phyloP scores from a whole-genome alignment of 2,888 invertebrate genomes.

The Tetrapedia diversipes region DNA sequence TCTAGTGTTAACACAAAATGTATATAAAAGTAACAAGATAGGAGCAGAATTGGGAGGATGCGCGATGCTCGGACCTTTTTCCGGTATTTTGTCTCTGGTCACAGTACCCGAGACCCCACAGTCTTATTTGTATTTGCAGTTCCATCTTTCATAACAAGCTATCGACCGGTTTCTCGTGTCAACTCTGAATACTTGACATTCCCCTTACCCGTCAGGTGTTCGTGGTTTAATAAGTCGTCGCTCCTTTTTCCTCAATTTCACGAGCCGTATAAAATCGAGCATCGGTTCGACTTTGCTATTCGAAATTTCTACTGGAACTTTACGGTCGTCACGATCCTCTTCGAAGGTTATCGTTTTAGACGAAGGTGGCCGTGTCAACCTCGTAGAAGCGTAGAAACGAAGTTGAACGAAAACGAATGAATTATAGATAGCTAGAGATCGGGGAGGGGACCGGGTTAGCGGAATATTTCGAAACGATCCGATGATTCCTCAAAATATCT shows the following conservation, averaged over 20 bases:
- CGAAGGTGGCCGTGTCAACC: background rate
- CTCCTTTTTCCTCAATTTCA: background rate
- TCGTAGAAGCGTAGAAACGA: background rate
- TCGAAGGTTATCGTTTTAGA: background rate
- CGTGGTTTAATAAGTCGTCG: slow-evolving; percentile 21
- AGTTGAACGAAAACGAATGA: background rate
- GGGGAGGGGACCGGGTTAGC: slow-evolving; percentile 2
- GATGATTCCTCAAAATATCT: slow-evolving; percentile 52
- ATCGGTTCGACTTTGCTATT: background rate
- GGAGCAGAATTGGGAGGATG: background rate
- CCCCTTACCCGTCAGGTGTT: slow-evolving; percentile 23
- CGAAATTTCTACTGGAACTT: background rate
- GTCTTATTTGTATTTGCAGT: slow-evolving; percentile 54
- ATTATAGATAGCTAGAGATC: slow-evolving; percentile 9
- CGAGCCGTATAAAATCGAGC: background rate
- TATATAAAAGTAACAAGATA: background rate
- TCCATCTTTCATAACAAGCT: slow-evolving; percentile 52
- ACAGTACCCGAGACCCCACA: background rate
- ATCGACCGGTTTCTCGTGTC: slow-evolving; percentile 59
- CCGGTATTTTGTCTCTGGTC: background rate
- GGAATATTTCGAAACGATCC: slow-evolving; percentile 45
- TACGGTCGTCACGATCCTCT: background rate
- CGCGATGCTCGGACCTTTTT: background rate
- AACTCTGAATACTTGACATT: slow-evolving; percentile 38
- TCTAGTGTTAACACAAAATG: no score